phyloP scores from a whole-genome alignment of 2,797 vertebrate species.

The Macropodus opercularis region DNA sequence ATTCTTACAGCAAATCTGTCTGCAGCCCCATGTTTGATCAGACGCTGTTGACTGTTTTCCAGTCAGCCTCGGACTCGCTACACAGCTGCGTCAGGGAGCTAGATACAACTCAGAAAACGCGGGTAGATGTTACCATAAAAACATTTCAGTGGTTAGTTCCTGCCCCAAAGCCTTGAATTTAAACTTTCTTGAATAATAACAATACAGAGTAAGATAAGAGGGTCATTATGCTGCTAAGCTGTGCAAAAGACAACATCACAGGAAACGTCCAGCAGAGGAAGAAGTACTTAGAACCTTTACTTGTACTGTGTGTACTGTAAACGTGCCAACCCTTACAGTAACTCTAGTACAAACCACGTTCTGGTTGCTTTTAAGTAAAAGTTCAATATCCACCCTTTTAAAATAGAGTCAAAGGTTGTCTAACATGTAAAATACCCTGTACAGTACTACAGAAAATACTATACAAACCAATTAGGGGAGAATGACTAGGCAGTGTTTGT shows the following conservation, averaged over 20 bases:
- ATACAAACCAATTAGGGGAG: not conserved
- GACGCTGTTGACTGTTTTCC: conserved; percentile 57
- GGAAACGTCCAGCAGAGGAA: not conserved
- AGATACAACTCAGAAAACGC: conserved; percentile 40
- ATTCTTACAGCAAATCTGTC: conserved; percentile 59
- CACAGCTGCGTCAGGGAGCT: conserved; percentile 28
- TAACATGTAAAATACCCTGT: too few relatives aligned
- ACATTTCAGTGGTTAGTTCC: conserved; percentile 41
- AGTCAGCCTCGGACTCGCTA: conserved; percentile 39
- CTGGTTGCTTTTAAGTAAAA: too few relatives aligned
- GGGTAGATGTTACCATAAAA: conserved; percentile 44
- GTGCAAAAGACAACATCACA: conserved; percentile 19
- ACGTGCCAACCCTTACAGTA: too few relatives aligned
- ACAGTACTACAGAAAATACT: not conserved
- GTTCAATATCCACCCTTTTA: too few relatives aligned
- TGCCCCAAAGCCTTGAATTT: conserved; percentile 21
- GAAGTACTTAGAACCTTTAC: not conserved
- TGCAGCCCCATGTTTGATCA: conserved; percentile 69
- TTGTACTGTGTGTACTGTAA: too few relatives aligned
- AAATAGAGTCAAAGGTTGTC: too few relatives aligned
- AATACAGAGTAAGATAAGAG: conserved; percentile 37
- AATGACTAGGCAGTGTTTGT: not conserved
- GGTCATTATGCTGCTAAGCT: conserved; percentile 40
- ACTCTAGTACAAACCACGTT: too few relatives aligned
- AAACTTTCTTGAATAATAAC: conserved; percentile 43